phyloP scores from a whole-genome alignment of 1,140 invertebrate genomes.

The Drosophila mojavensis region DNA sequence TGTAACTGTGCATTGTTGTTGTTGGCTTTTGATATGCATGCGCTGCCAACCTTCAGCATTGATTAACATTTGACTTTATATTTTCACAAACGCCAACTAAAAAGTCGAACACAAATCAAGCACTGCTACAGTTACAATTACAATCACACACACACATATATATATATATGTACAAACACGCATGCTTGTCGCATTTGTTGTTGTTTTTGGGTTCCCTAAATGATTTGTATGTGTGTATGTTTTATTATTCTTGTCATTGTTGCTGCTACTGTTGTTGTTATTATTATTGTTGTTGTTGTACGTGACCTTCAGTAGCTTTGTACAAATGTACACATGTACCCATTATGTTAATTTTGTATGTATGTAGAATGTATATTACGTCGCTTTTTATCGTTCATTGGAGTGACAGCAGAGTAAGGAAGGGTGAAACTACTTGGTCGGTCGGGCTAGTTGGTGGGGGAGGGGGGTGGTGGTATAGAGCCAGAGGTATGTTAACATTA shows the following conservation, averaged over 20 bases:
- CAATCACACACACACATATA: conserved; percentile 2
- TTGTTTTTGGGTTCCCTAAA: conserved; percentile 29
- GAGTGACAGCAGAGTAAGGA: conserved; percentile 44
- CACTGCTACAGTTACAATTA: conserved; percentile 35
- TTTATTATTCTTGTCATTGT: conserved; percentile 44
- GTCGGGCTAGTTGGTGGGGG: no score
- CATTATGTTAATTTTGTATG: conserved; percentile 50
- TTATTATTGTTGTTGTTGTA: conserved; percentile 55
- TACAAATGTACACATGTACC: conserved; percentile 42
- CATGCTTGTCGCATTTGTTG: conserved; percentile 14
- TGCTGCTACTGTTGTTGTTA: conserved; percentile 34
- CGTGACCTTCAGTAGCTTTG: conserved; percentile 76
- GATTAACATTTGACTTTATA: conserved; percentile 82
- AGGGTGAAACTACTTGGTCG: conserved; percentile 4
- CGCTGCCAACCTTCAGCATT: conserved; percentile 74
- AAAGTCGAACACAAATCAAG: conserved; percentile 59
- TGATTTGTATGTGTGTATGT: conserved; percentile 39
- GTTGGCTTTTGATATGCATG: conserved; percentile 55
- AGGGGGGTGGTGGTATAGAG: no score
- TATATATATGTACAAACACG: neutral
- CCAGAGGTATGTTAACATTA: neutral
- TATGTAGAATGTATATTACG: conserved; percentile 51
- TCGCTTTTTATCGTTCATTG: conserved; percentile 73
- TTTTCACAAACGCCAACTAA: conserved; percentile 73
- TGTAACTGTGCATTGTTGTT: conserved; percentile 66